phyloP scores from a whole-genome alignment of 2,888 invertebrate species.

The Spisula solida region DNA sequence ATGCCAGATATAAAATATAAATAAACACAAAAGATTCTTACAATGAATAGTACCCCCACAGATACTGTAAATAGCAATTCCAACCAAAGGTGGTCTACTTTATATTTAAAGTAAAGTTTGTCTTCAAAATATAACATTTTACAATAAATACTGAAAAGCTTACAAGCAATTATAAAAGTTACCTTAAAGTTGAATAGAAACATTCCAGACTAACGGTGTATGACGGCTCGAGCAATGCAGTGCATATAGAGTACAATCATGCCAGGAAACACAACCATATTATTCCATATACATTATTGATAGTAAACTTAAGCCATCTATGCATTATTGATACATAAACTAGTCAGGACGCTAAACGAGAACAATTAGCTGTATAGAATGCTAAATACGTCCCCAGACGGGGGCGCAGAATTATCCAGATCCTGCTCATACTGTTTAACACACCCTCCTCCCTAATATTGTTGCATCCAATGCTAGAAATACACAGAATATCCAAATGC shows the following conservation, averaged over 20 bases:
- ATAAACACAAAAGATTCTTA: too few species aligned
- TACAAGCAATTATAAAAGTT: neutral
- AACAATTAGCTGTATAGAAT: neutral
- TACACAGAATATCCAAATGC: too few species aligned
- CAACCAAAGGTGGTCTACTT: too few species aligned
- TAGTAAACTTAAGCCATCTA: neutral
- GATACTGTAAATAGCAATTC: too few species aligned
- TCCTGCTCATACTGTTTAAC: neutral
- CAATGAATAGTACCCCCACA: too few species aligned
- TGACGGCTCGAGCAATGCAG: neutral
- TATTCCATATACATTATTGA: too few species aligned
- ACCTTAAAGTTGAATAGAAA: neutral
- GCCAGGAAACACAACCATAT: neutral
- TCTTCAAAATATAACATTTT: too few species aligned
- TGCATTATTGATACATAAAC: constrained; percentile 8
- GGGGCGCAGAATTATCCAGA: neutral
- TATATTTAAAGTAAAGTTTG: too few species aligned
- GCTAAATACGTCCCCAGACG: neutral
- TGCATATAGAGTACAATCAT: neutral
- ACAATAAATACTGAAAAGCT: too few species aligned
- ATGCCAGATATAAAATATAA: too few species aligned
- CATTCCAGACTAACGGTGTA: neutral
- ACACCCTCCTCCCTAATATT: neutral
- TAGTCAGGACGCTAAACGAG: neutral
- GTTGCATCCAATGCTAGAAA: neutral